Conservation (phyloP, 2,113 vertebrate species). For the Saguinus imperator region DNA sequence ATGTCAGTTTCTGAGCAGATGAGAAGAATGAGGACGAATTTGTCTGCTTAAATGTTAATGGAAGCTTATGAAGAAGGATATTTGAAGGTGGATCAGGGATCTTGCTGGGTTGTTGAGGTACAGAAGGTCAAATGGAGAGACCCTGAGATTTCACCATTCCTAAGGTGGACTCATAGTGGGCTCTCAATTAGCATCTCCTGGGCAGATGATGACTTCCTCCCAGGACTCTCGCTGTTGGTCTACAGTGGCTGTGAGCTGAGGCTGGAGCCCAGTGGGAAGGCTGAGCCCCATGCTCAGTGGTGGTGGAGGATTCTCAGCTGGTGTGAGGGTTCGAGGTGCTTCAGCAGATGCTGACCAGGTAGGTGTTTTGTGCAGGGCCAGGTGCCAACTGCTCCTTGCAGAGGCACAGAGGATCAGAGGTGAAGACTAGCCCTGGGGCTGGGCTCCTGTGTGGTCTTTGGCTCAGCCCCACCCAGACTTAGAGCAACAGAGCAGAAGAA, state of each 20-base stretch:
- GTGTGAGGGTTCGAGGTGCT: rapidly evolving
- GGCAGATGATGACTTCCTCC: not conserved
- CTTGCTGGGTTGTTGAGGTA: not conserved
- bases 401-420: not conserved
- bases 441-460: not conserved
- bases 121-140: not conserved
- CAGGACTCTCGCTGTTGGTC: not conserved
- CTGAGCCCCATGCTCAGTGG: not conserved
- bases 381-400: not conserved
- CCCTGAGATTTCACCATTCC: not conserved
- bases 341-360: not conserved
- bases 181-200: not conserved
- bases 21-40: not conserved
- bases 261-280: not conserved
- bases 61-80: not conserved
- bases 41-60: not conserved
- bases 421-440: not conserved
- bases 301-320: not conserved
- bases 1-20: not conserved
- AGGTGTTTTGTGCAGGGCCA: not conserved
- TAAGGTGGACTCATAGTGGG: not conserved
- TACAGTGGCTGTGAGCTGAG: not conserved
- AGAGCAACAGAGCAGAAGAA: not conserved
- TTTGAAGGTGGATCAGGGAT: not conserved
- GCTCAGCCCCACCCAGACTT: not conserved